Percentiles rank a stretch among this genome's conserved stretches.
Evolutionary conservation across 1,140 invertebrate genomes (phyloP).

Genomic region (Acromyrmex heyeri): DNA sequence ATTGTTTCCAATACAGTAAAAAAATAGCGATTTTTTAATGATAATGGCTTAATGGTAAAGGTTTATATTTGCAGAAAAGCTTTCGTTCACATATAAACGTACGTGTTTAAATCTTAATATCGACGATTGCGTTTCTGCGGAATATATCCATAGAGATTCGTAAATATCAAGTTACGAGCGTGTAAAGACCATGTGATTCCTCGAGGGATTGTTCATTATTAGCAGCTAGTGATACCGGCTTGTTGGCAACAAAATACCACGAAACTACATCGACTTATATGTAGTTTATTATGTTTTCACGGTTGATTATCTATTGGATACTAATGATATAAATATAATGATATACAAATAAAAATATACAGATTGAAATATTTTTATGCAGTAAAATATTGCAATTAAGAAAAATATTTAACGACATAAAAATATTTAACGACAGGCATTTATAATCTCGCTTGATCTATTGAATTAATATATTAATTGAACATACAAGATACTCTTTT

Average conservation of each 20-base stretch:
- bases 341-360: no score
- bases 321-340: not conserved
- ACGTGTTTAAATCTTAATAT: slow-evolving; percentile 6
- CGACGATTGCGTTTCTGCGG: slow-evolving; percentile 15
- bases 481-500: not conserved
- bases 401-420: not conserved
- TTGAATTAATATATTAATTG: not conserved
- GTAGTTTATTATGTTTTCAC: slow-evolving; percentile 2
- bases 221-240: slow-evolving; percentile 6
- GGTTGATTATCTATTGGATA: not conserved
- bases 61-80: not conserved
- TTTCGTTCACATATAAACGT: not conserved
- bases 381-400: not conserved
- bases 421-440: not conserved
- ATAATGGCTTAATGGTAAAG: not conserved
- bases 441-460: not conserved
- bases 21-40: not conserved
- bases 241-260: slow-evolving; percentile 28
- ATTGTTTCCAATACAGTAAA: not conserved
- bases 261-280: slow-evolving; percentile 23
- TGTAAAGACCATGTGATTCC: slow-evolving; percentile 69
- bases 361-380: not conserved
- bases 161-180: slow-evolving; percentile 70
- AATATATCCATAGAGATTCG: slow-evolving; percentile 48
- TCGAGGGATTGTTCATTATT: slow-evolving; percentile 64